phyloP scores from a whole-genome alignment of 2,888 invertebrate species.

The Melinopterus prodromus region DNA sequence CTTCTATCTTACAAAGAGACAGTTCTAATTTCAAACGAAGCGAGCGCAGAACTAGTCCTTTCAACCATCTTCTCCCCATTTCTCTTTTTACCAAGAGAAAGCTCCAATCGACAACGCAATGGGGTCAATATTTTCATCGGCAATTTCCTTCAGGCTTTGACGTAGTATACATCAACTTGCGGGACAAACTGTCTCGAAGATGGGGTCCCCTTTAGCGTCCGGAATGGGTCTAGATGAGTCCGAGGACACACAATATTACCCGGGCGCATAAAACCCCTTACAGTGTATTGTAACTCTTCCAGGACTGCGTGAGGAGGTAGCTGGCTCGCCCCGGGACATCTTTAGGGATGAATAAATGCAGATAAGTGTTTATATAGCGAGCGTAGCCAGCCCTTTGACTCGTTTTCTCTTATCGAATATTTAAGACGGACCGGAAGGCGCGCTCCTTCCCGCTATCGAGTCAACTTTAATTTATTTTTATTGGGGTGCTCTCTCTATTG shows the following conservation, averaged over 20 bases:
- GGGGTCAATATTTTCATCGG: background rate
- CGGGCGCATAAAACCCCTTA: background rate
- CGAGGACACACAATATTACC: background rate
- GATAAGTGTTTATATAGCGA: background rate
- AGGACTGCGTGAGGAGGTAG: background rate
- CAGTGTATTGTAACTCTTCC: background rate
- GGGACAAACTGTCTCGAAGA: background rate
- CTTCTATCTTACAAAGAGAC: background rate
- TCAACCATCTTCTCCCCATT: background rate
- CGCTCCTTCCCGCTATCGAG: background rate
- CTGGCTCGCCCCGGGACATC: background rate
- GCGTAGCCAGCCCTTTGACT: background rate
- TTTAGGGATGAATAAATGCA: constrained; percentile 4
- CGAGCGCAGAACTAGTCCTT: background rate
- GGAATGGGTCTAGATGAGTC: background rate
- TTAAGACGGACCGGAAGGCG: background rate
- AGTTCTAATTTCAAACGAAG: background rate
- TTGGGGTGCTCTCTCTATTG: background rate
- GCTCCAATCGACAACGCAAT: background rate
- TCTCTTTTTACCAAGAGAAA: background rate
- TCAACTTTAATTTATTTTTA: constrained; percentile 4
- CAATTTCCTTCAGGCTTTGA: background rate
- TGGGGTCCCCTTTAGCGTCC: background rate
- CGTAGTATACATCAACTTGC: background rate
- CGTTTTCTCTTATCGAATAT: background rate